Evolutionary conservation across 2,888 invertebrate species (phyloP).

Genomic region (Hypolimnas misippus): DNA sequence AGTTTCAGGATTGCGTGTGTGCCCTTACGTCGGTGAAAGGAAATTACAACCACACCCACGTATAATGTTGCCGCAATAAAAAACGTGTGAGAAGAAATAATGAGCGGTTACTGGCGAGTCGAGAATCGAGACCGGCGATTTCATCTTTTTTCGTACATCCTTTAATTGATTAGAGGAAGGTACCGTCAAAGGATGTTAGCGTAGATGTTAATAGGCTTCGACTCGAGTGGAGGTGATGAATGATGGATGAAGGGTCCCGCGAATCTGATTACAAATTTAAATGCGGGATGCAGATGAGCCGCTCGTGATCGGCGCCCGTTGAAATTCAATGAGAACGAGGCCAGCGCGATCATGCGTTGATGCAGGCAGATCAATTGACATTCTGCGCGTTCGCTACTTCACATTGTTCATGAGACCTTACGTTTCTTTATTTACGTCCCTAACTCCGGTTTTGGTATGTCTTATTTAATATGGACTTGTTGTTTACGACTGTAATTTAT

Average conservation of each 20-base stretch:
- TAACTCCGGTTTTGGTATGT: not conserved
- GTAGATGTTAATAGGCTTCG: slow-evolving; percentile 47
- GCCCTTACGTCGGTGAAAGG: slow-evolving; percentile 84
- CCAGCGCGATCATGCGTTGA: slow-evolving; percentile 61
- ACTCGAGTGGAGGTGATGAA: slow-evolving; percentile 58
- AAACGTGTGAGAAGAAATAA: slow-evolving; percentile 84
- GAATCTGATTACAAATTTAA: slow-evolving; percentile 77
- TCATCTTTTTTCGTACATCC: slow-evolving; percentile 69
- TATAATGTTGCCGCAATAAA: slow-evolving; percentile 83
- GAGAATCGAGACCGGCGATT: slow-evolving; percentile 65
- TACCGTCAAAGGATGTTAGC: slow-evolving; percentile 57
- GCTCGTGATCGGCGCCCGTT: slow-evolving; percentile 53
- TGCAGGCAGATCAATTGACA: slow-evolving; percentile 40
- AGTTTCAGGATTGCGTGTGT: slow-evolving; percentile 74
- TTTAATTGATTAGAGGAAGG: slow-evolving; percentile 77
- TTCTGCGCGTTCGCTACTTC: slow-evolving; percentile 29
- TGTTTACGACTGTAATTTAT: slow-evolving; percentile 1
- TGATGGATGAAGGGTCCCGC: slow-evolving; percentile 74
- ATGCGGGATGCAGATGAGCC: slow-evolving; percentile 72
- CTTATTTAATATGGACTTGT: slow-evolving; percentile 4
- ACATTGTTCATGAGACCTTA: slow-evolving; percentile 24
- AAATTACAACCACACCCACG: slow-evolving; percentile 85
- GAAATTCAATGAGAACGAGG: slow-evolving; percentile 67
- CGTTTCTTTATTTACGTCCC: slow-evolving; percentile 9
- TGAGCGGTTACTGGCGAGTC: slow-evolving; percentile 82